These are phyloP conservation scores for Nasonia vitripennis DNA, from an alignment of 1,140 invertebrate species.

Conservation along the genomic window DNA sequence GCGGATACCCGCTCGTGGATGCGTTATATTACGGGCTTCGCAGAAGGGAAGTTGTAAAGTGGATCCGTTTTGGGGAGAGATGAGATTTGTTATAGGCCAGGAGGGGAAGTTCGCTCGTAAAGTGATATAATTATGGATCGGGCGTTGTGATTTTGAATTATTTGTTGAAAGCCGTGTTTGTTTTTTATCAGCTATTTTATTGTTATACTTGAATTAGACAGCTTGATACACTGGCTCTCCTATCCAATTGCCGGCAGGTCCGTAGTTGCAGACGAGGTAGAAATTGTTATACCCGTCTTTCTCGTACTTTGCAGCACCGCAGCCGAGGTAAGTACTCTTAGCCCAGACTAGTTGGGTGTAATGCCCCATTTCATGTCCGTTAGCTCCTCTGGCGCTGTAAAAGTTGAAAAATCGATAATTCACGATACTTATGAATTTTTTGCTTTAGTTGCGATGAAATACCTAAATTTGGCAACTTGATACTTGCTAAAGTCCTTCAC, in stretches of 20 bases:
- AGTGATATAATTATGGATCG: not conserved
- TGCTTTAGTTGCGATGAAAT: no score
- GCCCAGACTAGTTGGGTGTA: constrained; percentile 72
- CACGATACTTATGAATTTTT: no score
- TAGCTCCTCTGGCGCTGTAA: constrained; percentile 1
- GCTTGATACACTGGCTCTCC: constrained; percentile 46
- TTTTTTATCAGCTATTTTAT: no score
- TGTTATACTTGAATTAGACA: not conserved
- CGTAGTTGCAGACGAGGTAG: constrained; percentile 70
- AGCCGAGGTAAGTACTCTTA: constrained; percentile 68
- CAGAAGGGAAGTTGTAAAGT: not conserved
- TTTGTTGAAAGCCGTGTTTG: no score
- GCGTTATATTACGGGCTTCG: not conserved
- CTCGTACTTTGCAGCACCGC: constrained; percentile 53
- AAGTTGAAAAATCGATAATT: not conserved
- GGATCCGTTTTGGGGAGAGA: not conserved
- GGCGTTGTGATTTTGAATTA: no score
- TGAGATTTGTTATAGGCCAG: not conserved
- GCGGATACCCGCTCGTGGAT: not conserved
- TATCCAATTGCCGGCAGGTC: constrained; percentile 66
- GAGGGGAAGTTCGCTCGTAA: not conserved
- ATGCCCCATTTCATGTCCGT: constrained; percentile 47
- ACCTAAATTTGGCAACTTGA: not conserved
- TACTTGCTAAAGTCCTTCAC: constrained; percentile 36
- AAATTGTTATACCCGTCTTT: not conserved